phyloP scores from a whole-genome alignment of 2,797 vertebrate genomes.

The Argya squamiceps region DNA sequence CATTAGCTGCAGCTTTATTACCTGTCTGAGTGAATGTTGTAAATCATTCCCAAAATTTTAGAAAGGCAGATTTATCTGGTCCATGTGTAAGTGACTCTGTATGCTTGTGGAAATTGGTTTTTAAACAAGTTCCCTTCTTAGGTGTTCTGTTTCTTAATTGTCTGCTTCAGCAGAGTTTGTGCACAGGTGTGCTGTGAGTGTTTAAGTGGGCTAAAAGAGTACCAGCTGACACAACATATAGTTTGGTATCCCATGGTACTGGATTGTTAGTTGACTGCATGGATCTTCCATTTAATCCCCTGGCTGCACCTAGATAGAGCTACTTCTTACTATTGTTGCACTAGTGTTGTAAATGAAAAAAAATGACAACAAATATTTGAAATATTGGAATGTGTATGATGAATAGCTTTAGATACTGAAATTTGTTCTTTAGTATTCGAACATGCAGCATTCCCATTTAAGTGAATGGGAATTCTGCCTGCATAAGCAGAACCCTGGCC shows the following conservation, averaged over 20 bases:
- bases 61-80: neutral
- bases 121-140: constrained; percentile 7
- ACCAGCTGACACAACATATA: neutral
- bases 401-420: neutral
- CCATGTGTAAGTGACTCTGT: neutral
- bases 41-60: neutral
- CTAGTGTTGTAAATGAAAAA: neutral
- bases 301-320: neutral
- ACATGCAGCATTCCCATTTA: neutral
- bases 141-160: constrained; percentile 39
- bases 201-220: neutral
- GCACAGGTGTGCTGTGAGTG: neutral
- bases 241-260: neutral
- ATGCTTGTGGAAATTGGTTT: neutral
- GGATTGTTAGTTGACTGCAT: neutral
- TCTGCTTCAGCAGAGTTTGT: neutral
- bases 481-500: neutral
- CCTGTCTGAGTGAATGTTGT: neutral
- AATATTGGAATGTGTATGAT: neutral
- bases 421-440: neutral
- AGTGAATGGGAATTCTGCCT: constrained; percentile 5
- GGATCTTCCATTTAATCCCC: neutral
- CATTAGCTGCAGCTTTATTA: neutral
- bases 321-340: neutral
- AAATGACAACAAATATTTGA: neutral